Base-by-base conservation (phyloP, 2,888 invertebrate genomes). In the Actias luna region DNA sequence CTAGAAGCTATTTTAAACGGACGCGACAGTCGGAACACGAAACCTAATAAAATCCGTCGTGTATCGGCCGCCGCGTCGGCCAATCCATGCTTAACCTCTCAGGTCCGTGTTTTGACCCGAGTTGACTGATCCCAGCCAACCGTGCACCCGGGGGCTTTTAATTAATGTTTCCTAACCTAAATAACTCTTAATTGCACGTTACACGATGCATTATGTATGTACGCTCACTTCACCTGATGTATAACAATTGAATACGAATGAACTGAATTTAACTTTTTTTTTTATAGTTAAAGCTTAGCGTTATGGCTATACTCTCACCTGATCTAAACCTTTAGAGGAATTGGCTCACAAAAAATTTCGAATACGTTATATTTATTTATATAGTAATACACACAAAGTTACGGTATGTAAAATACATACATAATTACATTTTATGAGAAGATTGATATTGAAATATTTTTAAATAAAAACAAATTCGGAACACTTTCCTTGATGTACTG, bases 81-180 rank as follows among this genome's bases (percentile, higher is more conserved):
- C 55, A 58, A 62, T 62, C 57, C 39, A 33, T 27, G 57, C 31
- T 57, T 57, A 57, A 42, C 33, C 39, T 29, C 52, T 29, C 39
- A 59, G 31, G 52, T 36, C 59, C 31, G 61, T 31, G 36, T 66
- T 69, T 65, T 71, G 69, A 73, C 69, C 67, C 68, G 73, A 75
- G 79, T 76, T 73, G 74, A 76, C 68, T 78, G 76, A 72, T 76
- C 74, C 69, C 67, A 46, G 65, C 69, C 62, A 67, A 69, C 70
- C 68, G 64, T 65, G 64, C 64, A 63, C 61, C 61, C 68, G 69
- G 67, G 68, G 65, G 58, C 68, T 69, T 66, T 80, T 83, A 85
- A 87, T 87, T 83, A 82, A 80, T 78, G 80, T 73, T 83, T 85
- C 86, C 87, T 84, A 84, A 81, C 85, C 85, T 78, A 85, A 81